A percentile compares a stretch with the other conserved stretches of the same genome.
phyloP scores from a whole-genome alignment of 2,797 vertebrate species.

The Austrolebias charrua region DNA sequence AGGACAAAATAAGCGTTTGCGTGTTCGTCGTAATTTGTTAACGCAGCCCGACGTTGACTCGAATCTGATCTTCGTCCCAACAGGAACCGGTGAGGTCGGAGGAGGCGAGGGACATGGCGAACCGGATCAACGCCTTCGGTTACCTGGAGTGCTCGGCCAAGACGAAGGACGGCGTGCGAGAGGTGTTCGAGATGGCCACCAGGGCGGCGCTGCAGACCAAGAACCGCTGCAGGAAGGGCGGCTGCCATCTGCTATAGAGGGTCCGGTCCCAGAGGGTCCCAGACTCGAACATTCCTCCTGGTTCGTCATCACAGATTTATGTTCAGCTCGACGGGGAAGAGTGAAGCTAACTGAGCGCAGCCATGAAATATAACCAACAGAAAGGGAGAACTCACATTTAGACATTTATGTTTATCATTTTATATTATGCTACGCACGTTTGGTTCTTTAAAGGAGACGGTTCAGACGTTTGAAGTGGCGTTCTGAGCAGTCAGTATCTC shows the following conservation, averaged over 20 bases:
- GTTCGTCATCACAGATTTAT: constrained; percentile 21
- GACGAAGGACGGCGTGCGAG: constrained; percentile 95
- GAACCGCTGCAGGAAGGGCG: constrained; percentile 78
- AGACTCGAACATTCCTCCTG: constrained; percentile 34
- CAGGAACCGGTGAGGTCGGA: constrained; percentile 85
- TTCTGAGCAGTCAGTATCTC: too few species aligned
- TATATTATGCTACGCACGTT: too few species aligned
- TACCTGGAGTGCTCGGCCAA: constrained; percentile 97
- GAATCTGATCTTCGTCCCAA: background rate
- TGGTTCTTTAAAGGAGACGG: too few species aligned
- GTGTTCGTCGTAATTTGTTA: too few species aligned
- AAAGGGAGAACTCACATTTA: constrained; percentile 25
- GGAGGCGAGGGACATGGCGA: constrained; percentile 82
- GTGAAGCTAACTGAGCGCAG: constrained; percentile 44
- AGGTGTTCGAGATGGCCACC: constrained; percentile 98
- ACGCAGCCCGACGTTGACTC: too few species aligned
- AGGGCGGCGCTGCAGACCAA: constrained; percentile 94
- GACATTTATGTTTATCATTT: background rate
- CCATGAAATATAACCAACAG: constrained; percentile 3
- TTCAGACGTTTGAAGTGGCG: too few species aligned
- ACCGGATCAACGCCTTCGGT: constrained; percentile 84
- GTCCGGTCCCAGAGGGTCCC: constrained; percentile 13
- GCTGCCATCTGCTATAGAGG: constrained; percentile 78
- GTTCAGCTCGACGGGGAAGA: constrained; percentile 16
- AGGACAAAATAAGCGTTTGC: too few species aligned